Conservation (phyloP, 2,797 vertebrate genomes). For the Hemitrygon akajei region DNA sequence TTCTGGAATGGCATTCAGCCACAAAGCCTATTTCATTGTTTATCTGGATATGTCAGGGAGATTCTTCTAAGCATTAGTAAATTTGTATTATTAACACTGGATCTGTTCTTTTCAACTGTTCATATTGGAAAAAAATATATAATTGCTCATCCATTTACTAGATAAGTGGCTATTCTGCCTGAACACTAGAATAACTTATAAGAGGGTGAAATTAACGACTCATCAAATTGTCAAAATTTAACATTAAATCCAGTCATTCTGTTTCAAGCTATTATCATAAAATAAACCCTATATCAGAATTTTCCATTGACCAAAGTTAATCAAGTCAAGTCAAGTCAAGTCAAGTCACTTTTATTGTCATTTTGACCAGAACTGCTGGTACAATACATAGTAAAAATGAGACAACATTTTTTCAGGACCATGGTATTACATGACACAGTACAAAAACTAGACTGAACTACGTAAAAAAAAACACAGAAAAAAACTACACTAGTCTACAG, state of each 20-base stretch:
- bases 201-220: neutral
- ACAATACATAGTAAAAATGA: too few relatives aligned
- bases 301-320: neutral
- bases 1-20: neutral
- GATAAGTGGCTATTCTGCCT: neutral
- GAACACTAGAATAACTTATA: neutral
- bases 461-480: too few relatives aligned
- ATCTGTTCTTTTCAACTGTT: neutral
- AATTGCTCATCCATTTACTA: neutral
- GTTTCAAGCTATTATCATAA: neutral
- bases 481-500: too few relatives aligned
- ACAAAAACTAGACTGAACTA: too few relatives aligned
- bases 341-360: too few relatives aligned
- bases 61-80: too few relatives aligned
- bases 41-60: neutral
- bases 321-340: too few relatives aligned
- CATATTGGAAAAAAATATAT: neutral
- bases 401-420: too few relatives aligned
- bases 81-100: neutral
- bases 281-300: neutral
- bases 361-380: too few relatives aligned
- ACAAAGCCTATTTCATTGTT: too few relatives aligned
- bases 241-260: neutral
- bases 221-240: neutral
- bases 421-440: too few relatives aligned